Base-by-base conservation (phyloP, 2,797 vertebrate genomes). In the Lutjanus campechanus region DNA sequence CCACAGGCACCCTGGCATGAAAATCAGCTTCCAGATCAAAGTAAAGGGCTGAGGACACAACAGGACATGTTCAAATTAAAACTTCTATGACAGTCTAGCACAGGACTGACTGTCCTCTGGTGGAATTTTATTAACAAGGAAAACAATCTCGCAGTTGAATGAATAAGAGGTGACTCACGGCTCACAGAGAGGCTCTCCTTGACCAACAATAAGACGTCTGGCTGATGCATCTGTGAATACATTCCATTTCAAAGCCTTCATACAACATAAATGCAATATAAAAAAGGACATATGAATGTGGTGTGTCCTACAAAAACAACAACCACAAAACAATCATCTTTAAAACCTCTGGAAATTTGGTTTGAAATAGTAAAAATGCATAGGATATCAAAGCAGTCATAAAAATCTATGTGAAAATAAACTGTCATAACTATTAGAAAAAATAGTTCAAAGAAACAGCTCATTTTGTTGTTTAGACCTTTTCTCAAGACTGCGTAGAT, bases 141-240 rank as follows among this genome's bases (percentile, higher is more conserved):
- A 22, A 67, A 46, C 15, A 71, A 47, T 47, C 3, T 36, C 44
- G 29, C 6, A 1, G 40, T 49, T 19, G 1, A 70, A 64, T 69
- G 25, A 73, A n/a, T 50, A 72, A 61, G 19, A 81, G 36, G 54
- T 65, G 95, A 95, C 97, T 98, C 95, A 99, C 97, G 92, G 93
- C 95, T 96, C 79, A 92, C 94, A 73, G 96, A 95, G 69, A 99
- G 96, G 86, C 93, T 95, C 91, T 98, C 97, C 92, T 97, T 97
- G 80, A 98, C 96, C 91, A 96, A 86, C 93, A 98, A 90, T 75
- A 99, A 96, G 89, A 99, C 97, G 71, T 98, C 97, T 88, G 98
- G 98, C 85, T 99, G 97, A 94, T 96, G 94, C 97, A 98, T 97
- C 97, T 98, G 95, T 92, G 78, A 96, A 96, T 68, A 92, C 77